These are phyloP conservation scores for Phthorimaea operculella DNA, from an alignment of 1,140 invertebrate species.

Conservation along the genomic window DNA sequence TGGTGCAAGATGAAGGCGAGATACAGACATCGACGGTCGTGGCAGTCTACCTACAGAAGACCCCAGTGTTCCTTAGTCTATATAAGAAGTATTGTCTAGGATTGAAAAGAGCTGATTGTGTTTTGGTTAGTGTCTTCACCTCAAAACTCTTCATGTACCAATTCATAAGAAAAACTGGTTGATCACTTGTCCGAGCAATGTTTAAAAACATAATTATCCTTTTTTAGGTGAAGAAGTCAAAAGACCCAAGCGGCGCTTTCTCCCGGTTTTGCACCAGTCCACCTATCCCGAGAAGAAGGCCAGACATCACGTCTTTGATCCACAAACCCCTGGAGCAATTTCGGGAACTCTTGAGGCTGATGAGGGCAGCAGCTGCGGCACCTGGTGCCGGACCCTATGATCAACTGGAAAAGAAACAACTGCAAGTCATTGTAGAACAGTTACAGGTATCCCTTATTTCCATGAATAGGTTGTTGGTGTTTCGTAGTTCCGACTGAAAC, in stretches of 20 bases:
- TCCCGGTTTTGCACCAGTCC: constrained; percentile 80
- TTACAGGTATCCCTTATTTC: constrained; percentile 42
- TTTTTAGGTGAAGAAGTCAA: constrained; percentile 69
- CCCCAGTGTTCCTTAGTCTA: constrained; percentile 75
- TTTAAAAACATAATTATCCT: no score
- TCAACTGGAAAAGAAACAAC: constrained; percentile 60
- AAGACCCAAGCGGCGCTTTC: constrained; percentile 73
- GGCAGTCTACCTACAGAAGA: constrained; percentile 78
- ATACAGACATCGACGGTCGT: constrained; percentile 73
- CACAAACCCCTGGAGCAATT: constrained; percentile 81
- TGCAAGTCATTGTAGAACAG: constrained; percentile 60
- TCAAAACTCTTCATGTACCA: no score
- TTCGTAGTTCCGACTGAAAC: no score
- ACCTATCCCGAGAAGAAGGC: constrained; percentile 78
- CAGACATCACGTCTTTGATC: constrained; percentile 83
- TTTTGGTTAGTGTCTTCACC: constrained; percentile 68
- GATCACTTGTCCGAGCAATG: no score
- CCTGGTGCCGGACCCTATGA: constrained; percentile 53
- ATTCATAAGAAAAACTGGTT: no score
- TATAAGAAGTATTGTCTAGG: constrained; percentile 85
- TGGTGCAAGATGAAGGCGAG: constrained; percentile 78
- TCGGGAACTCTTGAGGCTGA: constrained; percentile 57
- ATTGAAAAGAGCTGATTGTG: constrained; percentile 83
- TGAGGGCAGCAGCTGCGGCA: constrained; percentile 54
- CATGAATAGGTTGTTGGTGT: no score